Percentiles rank a stretch among this genome's conserved stretches.
These are phyloP conservation scores for Phyllotreta cruciferae DNA, from an alignment of 2,888 invertebrate genomes.

Conservation along the genomic window DNA sequence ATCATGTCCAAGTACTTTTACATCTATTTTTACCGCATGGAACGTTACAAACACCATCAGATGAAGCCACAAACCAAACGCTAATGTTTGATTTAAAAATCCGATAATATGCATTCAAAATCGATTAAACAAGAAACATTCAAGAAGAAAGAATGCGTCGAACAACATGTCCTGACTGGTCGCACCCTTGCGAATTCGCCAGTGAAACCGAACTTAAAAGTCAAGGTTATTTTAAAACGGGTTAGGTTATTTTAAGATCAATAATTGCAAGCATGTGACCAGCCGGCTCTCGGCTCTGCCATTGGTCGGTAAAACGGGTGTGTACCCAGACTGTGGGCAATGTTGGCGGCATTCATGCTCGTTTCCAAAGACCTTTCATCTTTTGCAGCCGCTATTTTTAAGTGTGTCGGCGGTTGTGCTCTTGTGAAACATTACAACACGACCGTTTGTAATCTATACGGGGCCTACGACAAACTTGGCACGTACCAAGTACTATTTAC, in stretches of 20 bases:
- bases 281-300: constrained; percentile 31
- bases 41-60: too few species aligned
- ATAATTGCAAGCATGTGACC: constrained; percentile 46
- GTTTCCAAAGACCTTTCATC: constrained; percentile 6
- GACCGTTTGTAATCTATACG: too few species aligned
- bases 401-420: not conserved
- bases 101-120: too few species aligned
- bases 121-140: not conserved
- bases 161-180: constrained; percentile 19
- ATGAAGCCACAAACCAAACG: not conserved
- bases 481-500: too few species aligned
- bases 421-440: constrained; percentile 1
- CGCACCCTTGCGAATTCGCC: constrained; percentile 20
- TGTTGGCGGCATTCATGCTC: constrained; percentile 8
- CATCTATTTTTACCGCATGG: too few species aligned
- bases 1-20: too few species aligned
- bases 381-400: constrained; percentile 10
- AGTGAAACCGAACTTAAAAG: constrained; percentile 36
- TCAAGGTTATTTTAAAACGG: constrained; percentile 46
- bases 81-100: too few species aligned
- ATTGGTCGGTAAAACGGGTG: constrained; percentile 52
- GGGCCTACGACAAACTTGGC: too few species aligned
- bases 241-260: constrained; percentile 48
- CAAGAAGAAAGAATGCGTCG: not conserved
- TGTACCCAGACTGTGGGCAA: constrained; percentile 40